Base-by-base conservation (phyloP, 2,888 invertebrate species). In the Chrysolina americana region DNA sequence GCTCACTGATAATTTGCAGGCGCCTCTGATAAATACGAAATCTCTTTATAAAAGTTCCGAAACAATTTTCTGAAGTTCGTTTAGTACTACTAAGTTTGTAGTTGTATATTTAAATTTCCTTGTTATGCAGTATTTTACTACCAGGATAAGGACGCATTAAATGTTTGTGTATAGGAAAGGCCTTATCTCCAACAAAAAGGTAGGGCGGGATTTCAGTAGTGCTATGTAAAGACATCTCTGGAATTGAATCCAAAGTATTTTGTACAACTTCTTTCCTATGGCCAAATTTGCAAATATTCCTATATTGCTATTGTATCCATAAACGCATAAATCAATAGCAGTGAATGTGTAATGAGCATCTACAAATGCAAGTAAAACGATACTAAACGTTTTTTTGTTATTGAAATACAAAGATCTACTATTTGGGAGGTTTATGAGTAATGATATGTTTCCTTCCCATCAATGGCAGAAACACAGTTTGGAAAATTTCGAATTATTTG, bases 331-430 rank as follows among this genome's bases (percentile, higher is more conserved):
- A 53, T 68, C 68, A 50, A 53, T 41, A 5, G 17, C 36, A 11
- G 17, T 53, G 53, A 68, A 53, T 68, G 10, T 53, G 10, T 36
- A 68, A 17, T 53, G 36, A 36, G 74, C 64, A 19, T 76, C 74
- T 65, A 76, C 74, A 53, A 76, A 59, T 71, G 65, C 70, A 23
- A 75, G 19, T 74, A 81, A 70, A 21, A 82, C 78, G 65, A 81
- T 78, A 68, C 78, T 77, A 75, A 76, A 81, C 0, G 21, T 41
- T 69, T 23, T 48, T n/a, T 68, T 53, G n/a, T 68, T 53, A 36
- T 68, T 68, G 53, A 68, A 68, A 41, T 28, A 64, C 2, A 53
- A 36, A 9, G 68, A 68, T 28, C 68, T 53, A 41, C n/a, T n/a
- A n/a, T n/a, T n/a, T n/a, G n/a, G n/a, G n/a, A n/a, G n/a, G n/a